phyloP scores from a whole-genome alignment of 2,888 invertebrate genomes.

The Callimorpha dominula region DNA sequence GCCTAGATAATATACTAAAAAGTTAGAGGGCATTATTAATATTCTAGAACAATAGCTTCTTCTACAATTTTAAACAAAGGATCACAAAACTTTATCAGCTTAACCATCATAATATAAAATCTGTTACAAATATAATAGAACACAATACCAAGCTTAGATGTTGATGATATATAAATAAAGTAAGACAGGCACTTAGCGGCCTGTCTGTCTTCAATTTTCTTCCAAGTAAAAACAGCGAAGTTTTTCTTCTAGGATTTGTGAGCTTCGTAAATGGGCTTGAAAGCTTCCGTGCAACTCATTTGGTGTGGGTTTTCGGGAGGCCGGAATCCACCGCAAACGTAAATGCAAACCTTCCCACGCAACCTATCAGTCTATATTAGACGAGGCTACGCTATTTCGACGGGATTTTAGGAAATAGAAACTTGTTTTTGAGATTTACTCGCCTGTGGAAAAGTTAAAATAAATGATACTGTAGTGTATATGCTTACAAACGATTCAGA shows the following conservation, averaged over 20 bases:
- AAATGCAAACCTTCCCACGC: constrained; percentile 45
- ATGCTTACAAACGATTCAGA: neutral
- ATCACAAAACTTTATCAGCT: neutral
- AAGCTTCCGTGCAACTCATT: constrained; percentile 69
- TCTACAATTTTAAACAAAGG: too few species aligned
- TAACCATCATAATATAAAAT: neutral
- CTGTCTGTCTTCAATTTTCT: constrained; percentile 25
- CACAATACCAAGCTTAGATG: constrained; percentile 6
- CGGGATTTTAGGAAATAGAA: constrained; percentile 24
- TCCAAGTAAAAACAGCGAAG: constrained; percentile 26
- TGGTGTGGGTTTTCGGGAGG: constrained; percentile 47
- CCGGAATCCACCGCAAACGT: constrained; percentile 32
- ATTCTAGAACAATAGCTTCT: too few species aligned
- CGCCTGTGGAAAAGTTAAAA: neutral
- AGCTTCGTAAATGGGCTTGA: constrained; percentile 64
- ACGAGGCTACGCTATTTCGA: constrained; percentile 33
- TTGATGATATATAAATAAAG: constrained; percentile 37
- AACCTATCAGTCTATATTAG: constrained; percentile 45
- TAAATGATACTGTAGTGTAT: neutral
- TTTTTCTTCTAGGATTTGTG: constrained; percentile 66
- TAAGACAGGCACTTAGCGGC: constrained; percentile 36
- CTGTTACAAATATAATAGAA: neutral
- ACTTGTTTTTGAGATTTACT: neutral
- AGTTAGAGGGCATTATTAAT: too few species aligned
- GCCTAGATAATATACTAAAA: too few species aligned